Evolutionary conservation across 2,113 vertebrate species (phyloP), one percentile per base, ranked within the genome.

Genomic region (Tamias sibiricus): DNA sequence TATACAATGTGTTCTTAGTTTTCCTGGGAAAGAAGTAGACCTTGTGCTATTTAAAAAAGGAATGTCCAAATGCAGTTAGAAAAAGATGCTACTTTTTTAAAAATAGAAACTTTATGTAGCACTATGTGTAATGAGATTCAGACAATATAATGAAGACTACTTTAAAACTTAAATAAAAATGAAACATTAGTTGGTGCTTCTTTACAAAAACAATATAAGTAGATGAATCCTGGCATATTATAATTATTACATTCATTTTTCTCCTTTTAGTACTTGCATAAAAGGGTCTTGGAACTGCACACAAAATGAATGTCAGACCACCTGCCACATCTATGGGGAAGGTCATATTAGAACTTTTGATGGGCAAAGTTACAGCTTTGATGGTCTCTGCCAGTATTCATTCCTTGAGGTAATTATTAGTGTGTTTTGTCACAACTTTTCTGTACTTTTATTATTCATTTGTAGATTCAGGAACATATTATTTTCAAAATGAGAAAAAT

Each of bases 341-440:
- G 98, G 98, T 32, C 98, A 98, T 44, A 37, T 97, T 47, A 81
- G 44, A 87, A 98, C 97, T 17, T 98, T 98, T 84, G 98, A 98
- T 95, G 96, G 95, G 62, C 92, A 96, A 76, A 96, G 94, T 77
- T 98, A 98, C 37, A 98, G 66, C 82, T 98, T 97, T 62, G 98
- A 98, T 94, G 98, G 98, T 66, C 97, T 98, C 66, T 98, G 98
- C 59, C 98, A 98, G 76, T 98, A 98, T 89, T 97, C 97, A n/a
- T 95, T 98, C 93, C 97, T 97, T 35, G 97, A 98, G 97, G 98
- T 98, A 97, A 97, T 92, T 90, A 85, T 2, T 11, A 80, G 32
- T 77, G 28, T 93, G 14, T 72, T 82, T 92, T 80, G 32, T 59
- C 8, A 75, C 6, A 72, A 8, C 44, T 49, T 83, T 82, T 74